Evolutionary conservation across 1,140 invertebrate genomes (phyloP).

Genomic region (Vanessa atalanta): DNA sequence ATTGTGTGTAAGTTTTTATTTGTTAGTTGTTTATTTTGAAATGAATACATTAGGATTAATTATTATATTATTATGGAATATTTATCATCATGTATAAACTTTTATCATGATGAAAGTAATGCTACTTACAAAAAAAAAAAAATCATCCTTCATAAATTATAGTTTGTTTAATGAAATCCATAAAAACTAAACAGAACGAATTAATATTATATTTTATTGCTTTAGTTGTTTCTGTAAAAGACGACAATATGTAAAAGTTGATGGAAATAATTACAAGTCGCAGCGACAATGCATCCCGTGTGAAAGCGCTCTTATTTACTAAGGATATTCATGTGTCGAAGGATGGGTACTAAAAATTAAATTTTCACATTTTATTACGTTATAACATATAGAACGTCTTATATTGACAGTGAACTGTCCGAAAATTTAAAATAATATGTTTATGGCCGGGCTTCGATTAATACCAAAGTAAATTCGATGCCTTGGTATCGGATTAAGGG

Average conservation of each 20-base stretch:
- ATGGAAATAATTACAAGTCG: not conserved
- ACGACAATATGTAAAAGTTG: not conserved
- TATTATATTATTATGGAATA: too few relatives aligned
- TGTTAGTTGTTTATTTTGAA: too few relatives aligned
- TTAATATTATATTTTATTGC: too few relatives aligned
- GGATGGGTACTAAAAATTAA: slow-evolving; percentile 21
- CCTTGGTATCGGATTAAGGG: slow-evolving; percentile 39
- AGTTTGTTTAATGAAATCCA: too few relatives aligned
- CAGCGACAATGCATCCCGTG: not conserved
- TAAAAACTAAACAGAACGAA: too few relatives aligned
- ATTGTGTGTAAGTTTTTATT: too few relatives aligned
- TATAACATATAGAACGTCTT: not conserved
- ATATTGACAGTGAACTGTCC: slow-evolving; percentile 26
- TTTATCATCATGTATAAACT: too few relatives aligned
- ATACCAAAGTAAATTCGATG: slow-evolving; percentile 35
- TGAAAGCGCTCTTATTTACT: not conserved
- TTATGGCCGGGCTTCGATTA: slow-evolving; percentile 33
- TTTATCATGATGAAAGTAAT: too few relatives aligned
- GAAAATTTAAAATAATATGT: slow-evolving; percentile 41
- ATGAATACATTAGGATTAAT: too few relatives aligned
- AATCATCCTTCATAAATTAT: too few relatives aligned
- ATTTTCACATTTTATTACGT: not conserved
- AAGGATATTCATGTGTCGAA: not conserved
- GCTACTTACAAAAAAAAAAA: too few relatives aligned
- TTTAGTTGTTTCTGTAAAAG: too few relatives aligned